These are phyloP conservation scores for Sericinus montela DNA, from an alignment of 2,888 invertebrate genomes.

Conservation along the genomic window DNA sequence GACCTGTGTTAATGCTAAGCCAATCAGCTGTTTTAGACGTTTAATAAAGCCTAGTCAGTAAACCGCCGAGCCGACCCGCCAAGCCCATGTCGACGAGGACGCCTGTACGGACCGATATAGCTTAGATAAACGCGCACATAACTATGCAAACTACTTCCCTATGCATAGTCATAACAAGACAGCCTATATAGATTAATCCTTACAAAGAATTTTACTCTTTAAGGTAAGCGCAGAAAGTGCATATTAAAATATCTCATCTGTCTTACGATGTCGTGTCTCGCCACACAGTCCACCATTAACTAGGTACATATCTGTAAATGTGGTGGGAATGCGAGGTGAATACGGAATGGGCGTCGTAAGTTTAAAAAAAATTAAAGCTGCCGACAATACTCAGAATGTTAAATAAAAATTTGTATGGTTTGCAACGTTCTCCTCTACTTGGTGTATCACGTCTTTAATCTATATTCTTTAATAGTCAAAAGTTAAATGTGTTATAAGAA, in stretches of 20 bases:
- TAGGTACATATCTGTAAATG: slow-evolving; percentile 60
- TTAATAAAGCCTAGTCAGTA: slow-evolving; percentile 37
- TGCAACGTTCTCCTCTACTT: slow-evolving; percentile 51
- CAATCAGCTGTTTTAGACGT: slow-evolving; percentile 42
- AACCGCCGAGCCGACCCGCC: slow-evolving; percentile 44
- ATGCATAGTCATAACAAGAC: slow-evolving; percentile 26
- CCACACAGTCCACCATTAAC: slow-evolving; percentile 57
- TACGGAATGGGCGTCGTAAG: slow-evolving; percentile 61
- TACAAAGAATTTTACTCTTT: slow-evolving; percentile 42
- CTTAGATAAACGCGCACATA: slow-evolving; percentile 71
- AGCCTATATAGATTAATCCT: slow-evolving; percentile 30
- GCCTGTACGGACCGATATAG: slow-evolving; percentile 56
- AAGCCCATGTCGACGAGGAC: slow-evolving; percentile 40
- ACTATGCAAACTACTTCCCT: slow-evolving; percentile 69
- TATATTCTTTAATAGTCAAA: slow-evolving; percentile 46
- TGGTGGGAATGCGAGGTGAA: slow-evolving; percentile 68
- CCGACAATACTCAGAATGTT: slow-evolving; percentile 63
- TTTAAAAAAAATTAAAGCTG: slow-evolving; percentile 70
- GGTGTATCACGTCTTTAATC: slow-evolving; percentile 50
- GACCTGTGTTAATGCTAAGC: slow-evolving; percentile 7
- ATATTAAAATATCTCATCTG: slow-evolving; percentile 19
- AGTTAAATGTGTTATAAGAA: slow-evolving; percentile 47
- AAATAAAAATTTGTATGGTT: slow-evolving; percentile 66
- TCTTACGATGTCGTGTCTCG: slow-evolving; percentile 29
- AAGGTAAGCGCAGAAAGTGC: slow-evolving; percentile 29